Percentiles rank a stretch among this genome's conserved stretches.
These are phyloP conservation scores for Agonopterix subpropinquella DNA, from an alignment of 2,888 invertebrate species.

Conservation along the genomic window DNA sequence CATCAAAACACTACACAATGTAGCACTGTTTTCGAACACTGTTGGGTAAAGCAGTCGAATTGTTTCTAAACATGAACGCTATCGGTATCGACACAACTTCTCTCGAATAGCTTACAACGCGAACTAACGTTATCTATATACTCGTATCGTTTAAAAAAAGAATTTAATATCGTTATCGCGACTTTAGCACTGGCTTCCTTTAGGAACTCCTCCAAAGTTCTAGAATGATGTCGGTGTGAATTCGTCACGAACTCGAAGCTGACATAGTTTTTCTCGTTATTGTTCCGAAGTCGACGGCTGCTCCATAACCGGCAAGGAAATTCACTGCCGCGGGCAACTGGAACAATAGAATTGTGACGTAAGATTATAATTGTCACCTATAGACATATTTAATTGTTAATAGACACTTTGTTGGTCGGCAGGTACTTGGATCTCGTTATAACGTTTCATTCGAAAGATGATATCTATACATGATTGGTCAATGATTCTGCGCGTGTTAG, in stretches of 20 bases:
- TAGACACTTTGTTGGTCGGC: background rate
- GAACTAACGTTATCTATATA: too few species aligned
- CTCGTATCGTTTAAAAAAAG: background rate
- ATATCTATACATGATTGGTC: too few species aligned
- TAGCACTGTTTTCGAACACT: conserved; percentile 25
- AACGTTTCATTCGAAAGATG: too few species aligned
- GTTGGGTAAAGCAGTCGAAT: conserved; percentile 15
- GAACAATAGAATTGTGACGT: conserved; percentile 50
- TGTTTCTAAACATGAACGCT: conserved; percentile 43
- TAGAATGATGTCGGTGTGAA: background rate
- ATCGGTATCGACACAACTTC: background rate
- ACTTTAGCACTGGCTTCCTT: conserved; percentile 40
- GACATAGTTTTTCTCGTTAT: background rate
- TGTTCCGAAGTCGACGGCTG: conserved; percentile 51
- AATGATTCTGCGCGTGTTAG: too few species aligned
- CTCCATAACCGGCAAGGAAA: conserved; percentile 62
- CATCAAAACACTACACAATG: conserved; percentile 34
- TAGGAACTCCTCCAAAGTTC: conserved; percentile 24
- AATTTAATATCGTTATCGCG: conserved; percentile 42
- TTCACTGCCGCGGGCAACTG: conserved; percentile 60
- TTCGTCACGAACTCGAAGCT: background rate
- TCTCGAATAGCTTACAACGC: too few species aligned
- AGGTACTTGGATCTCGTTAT: background rate
- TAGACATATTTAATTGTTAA: conserved; percentile 2
- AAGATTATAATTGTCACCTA: conserved; percentile 16